A percentile compares a stretch with the other conserved stretches of the same genome.
Conservation (phyloP, 2,113 vertebrate genomes). For the Tamias sibiricus region DNA sequence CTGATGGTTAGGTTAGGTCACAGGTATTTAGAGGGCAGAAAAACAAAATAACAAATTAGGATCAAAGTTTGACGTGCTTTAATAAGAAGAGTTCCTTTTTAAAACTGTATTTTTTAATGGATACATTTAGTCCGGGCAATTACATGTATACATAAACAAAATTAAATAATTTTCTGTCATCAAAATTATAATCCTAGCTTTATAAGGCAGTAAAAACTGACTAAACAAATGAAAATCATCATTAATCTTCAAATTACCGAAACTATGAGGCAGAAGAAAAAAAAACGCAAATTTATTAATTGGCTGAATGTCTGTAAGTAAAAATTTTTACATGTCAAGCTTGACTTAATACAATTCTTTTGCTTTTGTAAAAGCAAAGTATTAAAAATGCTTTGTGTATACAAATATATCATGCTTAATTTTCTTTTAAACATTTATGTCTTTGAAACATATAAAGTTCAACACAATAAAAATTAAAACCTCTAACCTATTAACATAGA, state of each 20-base stretch:
- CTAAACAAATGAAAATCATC: slow-evolving; percentile 32
- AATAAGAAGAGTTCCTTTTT: slow-evolving; percentile 30
- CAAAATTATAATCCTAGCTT: slow-evolving; percentile 57
- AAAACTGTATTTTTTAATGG: neutral
- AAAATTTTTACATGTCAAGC: slow-evolving; percentile 30
- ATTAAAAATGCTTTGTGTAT: slow-evolving; percentile 20
- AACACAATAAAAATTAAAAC: slow-evolving; percentile 10
- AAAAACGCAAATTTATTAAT: slow-evolving; percentile 19
- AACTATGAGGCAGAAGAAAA: slow-evolving; percentile 24
- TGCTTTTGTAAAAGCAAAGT: neutral
- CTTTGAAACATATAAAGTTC: slow-evolving; percentile 1
- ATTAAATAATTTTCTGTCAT: slow-evolving; percentile 50
- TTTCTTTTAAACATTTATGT: neutral
- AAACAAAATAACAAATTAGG: neutral
- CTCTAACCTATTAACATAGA: neutral
- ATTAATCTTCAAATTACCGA: slow-evolving; percentile 47
- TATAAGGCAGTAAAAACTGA: slow-evolving; percentile 7
- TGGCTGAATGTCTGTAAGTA: neutral
- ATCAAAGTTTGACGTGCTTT: neutral
- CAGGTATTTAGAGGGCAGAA: neutral
- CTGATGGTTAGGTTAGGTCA: neutral
- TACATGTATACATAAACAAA: slow-evolving; percentile 47
- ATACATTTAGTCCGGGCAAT: neutral
- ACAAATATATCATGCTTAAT: neutral
- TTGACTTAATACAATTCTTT: neutral